Conservation (phyloP, 2,888 invertebrate genomes). For the Colostygia pectinataria region DNA sequence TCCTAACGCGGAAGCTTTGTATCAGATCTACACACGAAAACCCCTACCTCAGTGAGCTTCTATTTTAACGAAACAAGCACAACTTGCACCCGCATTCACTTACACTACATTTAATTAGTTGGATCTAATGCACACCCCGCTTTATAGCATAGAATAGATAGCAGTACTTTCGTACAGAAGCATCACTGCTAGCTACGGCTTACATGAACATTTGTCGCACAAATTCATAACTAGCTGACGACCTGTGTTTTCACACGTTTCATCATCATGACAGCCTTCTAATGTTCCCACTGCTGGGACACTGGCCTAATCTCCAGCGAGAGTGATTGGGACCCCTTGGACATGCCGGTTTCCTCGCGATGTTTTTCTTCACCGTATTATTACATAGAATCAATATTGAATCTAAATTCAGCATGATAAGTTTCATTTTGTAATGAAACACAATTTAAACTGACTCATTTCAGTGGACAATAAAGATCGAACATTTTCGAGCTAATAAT, state of each 20-base stretch:
- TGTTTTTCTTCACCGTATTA: too few relatives aligned
- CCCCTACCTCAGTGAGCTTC: constrained; percentile 24
- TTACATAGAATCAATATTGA: too few relatives aligned
- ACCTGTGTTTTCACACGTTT: too few relatives aligned
- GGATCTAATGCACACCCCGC: constrained; percentile 61
- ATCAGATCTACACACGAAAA: constrained; percentile 80
- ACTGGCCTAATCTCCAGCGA: too few relatives aligned
- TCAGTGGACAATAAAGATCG: constrained; percentile 77
- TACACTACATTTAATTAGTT: constrained; percentile 69
- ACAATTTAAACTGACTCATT: background rate
- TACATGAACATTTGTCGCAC: too few relatives aligned
- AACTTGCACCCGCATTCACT: constrained; percentile 26
- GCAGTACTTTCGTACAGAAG: background rate
- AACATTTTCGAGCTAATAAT: constrained; percentile 74
- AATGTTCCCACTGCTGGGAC: too few relatives aligned
- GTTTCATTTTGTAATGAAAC: constrained; percentile 1
- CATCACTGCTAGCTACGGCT: background rate
- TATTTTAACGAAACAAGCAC: constrained; percentile 67
- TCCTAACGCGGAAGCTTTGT: constrained; percentile 36
- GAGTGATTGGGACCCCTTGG: too few relatives aligned
- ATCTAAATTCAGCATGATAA: background rate
- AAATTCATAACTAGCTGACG: too few relatives aligned
- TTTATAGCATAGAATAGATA: constrained; percentile 30
- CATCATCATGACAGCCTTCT: too few relatives aligned
- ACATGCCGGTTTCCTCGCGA: too few relatives aligned